Base-by-base conservation (phyloP, 2,113 vertebrate genomes). In the Siniperca knerii region DNA sequence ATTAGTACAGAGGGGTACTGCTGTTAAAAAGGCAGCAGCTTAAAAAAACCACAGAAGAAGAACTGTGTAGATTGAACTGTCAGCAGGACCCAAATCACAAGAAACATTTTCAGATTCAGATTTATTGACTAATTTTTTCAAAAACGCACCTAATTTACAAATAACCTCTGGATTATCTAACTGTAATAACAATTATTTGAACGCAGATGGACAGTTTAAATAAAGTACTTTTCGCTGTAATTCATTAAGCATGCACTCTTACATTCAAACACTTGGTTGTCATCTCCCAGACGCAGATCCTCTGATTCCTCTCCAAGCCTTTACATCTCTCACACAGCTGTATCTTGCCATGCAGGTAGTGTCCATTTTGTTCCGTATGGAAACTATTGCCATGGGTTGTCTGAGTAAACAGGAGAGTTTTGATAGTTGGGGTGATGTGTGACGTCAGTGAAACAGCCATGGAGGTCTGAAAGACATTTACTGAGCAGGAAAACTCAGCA, bases 401-500 rank as follows among this genome's bases (percentile, higher is more conserved):
- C 21, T 13, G 62, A 67, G 35, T 33, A 10, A 61, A 58, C 29
- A 13, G 57, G 67, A 54, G 48, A 18, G 8, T 57, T 37, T 46
- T 21, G n/a, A 23, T 16, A 11, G 10, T 2, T 46, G 11, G 8
- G 4, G 4, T 50, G 55, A 60, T 46, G 37, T 29, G 21, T 65
- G 68, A 72, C 2, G 33, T 52, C 55, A 29, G 9, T 40, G 57
- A 62, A 21, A 23, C 77, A 25, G 42, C 25, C 29, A 8, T 23
- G 64, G 29, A 2, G 21, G 64, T 42, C 29, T 54, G 23, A 29
- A 7, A 40, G 75, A 74, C 52, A 3, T 60, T 67, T 13, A 50
- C 29, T 16, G 68, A 68, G 29, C 70, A 61, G 69, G 62, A 68
- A 64, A 44, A n/a, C 70, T 62, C 64, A 12, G 69, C 57, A 13